A percentile compares a stretch with the other conserved stretches of the same genome.
phyloP scores from a whole-genome alignment of 2,797 vertebrate species.

The Thaleichthys pacificus region DNA sequence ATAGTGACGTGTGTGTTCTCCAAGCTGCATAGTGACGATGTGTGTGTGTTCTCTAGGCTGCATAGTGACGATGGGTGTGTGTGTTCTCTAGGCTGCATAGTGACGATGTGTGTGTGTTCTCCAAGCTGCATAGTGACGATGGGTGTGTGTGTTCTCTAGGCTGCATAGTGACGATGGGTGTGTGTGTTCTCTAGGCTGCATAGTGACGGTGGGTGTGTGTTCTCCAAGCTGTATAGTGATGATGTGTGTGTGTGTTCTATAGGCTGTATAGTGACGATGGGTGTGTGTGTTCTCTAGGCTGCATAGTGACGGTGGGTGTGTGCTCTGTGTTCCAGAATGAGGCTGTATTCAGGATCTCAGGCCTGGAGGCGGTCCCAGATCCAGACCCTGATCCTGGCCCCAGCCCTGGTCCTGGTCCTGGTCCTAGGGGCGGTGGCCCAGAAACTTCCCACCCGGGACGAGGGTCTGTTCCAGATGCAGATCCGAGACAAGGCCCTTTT shows the following conservation, averaged over 20 bases:
- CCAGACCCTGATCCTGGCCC: conserved; percentile 23
- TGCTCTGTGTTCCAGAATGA: conserved; percentile 79
- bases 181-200: neutral
- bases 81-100: neutral
- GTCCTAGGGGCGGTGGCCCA: conserved; percentile 76
- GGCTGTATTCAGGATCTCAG: conserved; percentile 63
- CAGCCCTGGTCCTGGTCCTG: conserved; percentile 74
- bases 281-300: neutral
- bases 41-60: no score
- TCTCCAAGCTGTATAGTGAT: neutral
- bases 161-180: conserved; percentile 8
- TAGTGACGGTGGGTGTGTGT: neutral
- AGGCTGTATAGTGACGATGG: conserved; percentile 3
- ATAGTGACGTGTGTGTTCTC: neutral
- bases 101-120: neutral
- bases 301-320: neutral
- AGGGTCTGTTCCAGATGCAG: conserved; percentile 98
- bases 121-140: no score
- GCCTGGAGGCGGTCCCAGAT: conserved; percentile 41
- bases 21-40: no score
- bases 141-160: no score
- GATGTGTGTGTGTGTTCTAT: no score
- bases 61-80: conserved; percentile 11
- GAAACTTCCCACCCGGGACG: conserved; percentile 95
- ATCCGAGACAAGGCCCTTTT: conserved; percentile 91